Conservation (phyloP, 2,888 invertebrate genomes). For the Osmoderma eremita region DNA sequence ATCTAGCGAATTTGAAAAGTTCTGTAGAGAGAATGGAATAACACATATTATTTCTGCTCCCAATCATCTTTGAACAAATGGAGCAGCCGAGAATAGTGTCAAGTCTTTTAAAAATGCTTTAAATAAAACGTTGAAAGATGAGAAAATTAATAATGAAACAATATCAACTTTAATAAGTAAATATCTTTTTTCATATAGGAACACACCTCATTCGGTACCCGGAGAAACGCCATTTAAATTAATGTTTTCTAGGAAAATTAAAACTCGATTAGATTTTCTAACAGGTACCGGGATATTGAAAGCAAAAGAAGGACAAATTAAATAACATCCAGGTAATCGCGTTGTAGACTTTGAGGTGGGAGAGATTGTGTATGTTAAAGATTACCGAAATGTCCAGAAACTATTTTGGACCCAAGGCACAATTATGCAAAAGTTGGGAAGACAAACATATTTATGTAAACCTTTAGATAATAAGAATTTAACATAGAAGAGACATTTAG, state of each 20-base stretch:
- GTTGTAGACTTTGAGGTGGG: neutral
- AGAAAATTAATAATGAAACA: neutral
- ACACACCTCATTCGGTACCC: neutral
- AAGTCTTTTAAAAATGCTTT: constrained; percentile 4
- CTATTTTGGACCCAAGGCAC: neutral
- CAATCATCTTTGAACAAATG: constrained; percentile 35
- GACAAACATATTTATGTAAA: neutral
- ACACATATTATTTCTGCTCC: constrained; percentile 45
- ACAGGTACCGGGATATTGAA: neutral
- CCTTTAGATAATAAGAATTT: neutral
- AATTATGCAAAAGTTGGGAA: neutral
- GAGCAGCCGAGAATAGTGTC: constrained; percentile 12
- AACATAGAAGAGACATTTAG: neutral
- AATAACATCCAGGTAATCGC: neutral
- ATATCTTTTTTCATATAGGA: neutral
- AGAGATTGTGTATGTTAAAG: neutral
- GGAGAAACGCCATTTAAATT: neutral
- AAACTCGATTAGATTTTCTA: neutral
- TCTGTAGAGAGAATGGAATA: constrained; percentile 43
- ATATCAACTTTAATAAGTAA: neutral
- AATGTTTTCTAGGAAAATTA: neutral
- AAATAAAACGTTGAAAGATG: neutral
- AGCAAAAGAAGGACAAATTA: neutral
- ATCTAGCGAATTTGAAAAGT: constrained; percentile 43
- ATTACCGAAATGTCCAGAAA: neutral